Percentiles rank a stretch among this genome's conserved stretches.
Evolutionary conservation across 1,140 invertebrate genomes (phyloP).

Genomic region (Pseudomyrmex concolor): DNA sequence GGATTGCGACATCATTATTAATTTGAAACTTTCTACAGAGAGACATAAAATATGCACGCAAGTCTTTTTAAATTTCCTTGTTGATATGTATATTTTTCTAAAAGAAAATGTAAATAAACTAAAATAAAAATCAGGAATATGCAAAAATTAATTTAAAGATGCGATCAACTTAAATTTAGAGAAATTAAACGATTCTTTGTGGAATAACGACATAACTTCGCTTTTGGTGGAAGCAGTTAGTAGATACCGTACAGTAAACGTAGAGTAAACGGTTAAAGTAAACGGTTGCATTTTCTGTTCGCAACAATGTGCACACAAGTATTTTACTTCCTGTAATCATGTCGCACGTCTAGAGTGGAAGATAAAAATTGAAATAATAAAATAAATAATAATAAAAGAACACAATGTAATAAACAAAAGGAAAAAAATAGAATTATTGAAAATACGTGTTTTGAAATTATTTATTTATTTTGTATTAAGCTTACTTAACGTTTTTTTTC

Average conservation of each 20-base stretch:
- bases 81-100: neutral
- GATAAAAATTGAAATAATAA: neutral
- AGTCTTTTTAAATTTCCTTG: too few relatives aligned
- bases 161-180: neutral
- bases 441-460: too few relatives aligned
- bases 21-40: slow-evolving; percentile 14
- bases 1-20: slow-evolving; percentile 22
- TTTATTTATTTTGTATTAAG: too few relatives aligned
- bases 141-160: neutral
- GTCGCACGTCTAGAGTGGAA: too few relatives aligned
- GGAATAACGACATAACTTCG: neutral
- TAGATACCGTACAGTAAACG: too few relatives aligned
- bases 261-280: neutral
- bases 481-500: too few relatives aligned
- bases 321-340: neutral
- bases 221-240: neutral
- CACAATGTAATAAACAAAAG: too few relatives aligned
- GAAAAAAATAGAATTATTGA: too few relatives aligned
- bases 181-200: neutral
- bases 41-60: neutral
- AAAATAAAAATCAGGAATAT: neutral
- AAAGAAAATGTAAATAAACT: neutral
- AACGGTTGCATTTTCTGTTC: neutral
- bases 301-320: neutral
- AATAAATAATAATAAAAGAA: too few relatives aligned